Evolutionary conservation across 2,113 vertebrate species (phyloP), one percentile per base, ranked within the genome.

Genomic region (Peromyscus maniculatus): DNA sequence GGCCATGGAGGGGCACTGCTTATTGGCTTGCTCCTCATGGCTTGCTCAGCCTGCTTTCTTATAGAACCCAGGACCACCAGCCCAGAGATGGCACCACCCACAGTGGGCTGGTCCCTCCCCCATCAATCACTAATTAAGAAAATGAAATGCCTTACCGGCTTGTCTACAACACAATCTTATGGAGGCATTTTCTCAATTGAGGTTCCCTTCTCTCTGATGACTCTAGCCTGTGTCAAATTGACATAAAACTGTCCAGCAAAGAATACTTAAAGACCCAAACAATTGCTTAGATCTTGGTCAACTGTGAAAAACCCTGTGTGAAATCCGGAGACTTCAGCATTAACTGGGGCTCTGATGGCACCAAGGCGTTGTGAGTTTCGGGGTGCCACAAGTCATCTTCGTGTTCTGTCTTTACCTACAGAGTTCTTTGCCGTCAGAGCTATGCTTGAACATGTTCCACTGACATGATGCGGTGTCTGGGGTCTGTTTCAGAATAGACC

Each of bases 371-470:
- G 39, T 87, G 64, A 28, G 67, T 87, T 64, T 84, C 1, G 1
- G 13, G 57, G n/a, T 64, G n/a, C n/a, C 59, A 64, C 22, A 16
- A 24, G 82, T n/a, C 59, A 84, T 64, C 39, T 84, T 43, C 57
- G 1, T 33, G 67, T 87, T 86, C 66, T 86, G 46, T 46, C 69
- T 75, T 69, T 52, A 69, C 3, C 19, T 24, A 72, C 31, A 69
- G 15, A 59, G 31, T 83, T 17, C n/a, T 82, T 88, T 94, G 66
- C n/a, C 77, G 91, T 83, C 86, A 80, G 55, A 83, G 62, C 80
- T 83, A 15, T 8, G 36, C 57, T 84, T 84, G n/a, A 43, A 64
- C n/a, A 84, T 64, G 64, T 84, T 64, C 57, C 57, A 64, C 28
- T 43, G 57, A 64, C 64, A 43, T 17, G 24, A 64, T 84, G 24